Percentiles rank a stretch among this genome's conserved stretches.
Conservation (phyloP, 2,888 invertebrate species). For the Athalia cordata region DNA sequence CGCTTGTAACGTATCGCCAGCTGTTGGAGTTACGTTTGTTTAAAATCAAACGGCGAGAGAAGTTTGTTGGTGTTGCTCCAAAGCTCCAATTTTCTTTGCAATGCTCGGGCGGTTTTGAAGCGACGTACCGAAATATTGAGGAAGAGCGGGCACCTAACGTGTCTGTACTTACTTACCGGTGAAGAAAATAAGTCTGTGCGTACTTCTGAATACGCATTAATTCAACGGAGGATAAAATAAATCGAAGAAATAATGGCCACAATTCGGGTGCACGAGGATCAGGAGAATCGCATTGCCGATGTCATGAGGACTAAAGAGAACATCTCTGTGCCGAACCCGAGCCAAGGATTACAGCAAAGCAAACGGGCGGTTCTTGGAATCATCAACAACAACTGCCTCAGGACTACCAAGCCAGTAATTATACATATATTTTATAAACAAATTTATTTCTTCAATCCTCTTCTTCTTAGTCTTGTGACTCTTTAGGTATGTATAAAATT, state of each 20-base stretch:
- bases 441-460: slow-evolving; percentile 40
- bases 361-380: slow-evolving; percentile 81
- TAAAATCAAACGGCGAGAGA: slow-evolving; percentile 64
- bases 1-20: slow-evolving; percentile 66
- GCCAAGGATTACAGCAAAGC: slow-evolving; percentile 57
- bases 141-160: slow-evolving; percentile 14
- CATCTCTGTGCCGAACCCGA: slow-evolving; percentile 69
- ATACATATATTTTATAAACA: slow-evolving; percentile 44
- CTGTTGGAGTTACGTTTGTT: slow-evolving; percentile 64
- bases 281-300: slow-evolving; percentile 80
- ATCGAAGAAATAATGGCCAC: slow-evolving; percentile 78
- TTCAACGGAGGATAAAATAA: slow-evolving; percentile 3
- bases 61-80: slow-evolving; percentile 62
- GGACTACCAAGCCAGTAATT: slow-evolving; percentile 77
- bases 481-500: neutral
- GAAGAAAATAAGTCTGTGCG: slow-evolving; percentile 4
- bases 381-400: slow-evolving; percentile 77
- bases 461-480: neutral
- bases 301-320: slow-evolving; percentile 75
- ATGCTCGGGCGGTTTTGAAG: slow-evolving; percentile 56
- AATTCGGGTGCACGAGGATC: slow-evolving; percentile 86
- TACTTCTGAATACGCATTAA: slow-evolving; percentile 21
- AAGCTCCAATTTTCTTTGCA: slow-evolving; percentile 57
- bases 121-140: slow-evolving; percentile 19
- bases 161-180: slow-evolving; percentile 23